A percentile compares a stretch with the other conserved stretches of the same genome.
phyloP scores from a whole-genome alignment of 2,797 vertebrate genomes.

The Trachurus trachurus region DNA sequence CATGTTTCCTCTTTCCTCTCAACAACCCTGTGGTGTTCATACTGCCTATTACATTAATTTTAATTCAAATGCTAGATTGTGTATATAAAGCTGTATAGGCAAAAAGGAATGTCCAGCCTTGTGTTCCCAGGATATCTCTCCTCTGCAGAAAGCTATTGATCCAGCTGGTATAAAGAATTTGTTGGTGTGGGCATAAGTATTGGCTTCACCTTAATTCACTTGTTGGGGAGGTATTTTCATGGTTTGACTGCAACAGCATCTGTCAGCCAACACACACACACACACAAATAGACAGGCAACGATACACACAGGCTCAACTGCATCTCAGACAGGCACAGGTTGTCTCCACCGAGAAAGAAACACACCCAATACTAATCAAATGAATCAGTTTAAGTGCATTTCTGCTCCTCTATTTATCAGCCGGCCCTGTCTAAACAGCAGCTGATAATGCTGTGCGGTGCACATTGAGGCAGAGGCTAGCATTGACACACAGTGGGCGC shows the following conservation, averaged over 20 bases:
- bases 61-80: slow-evolving; percentile 32
- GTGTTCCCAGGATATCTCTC: slow-evolving; percentile 39
- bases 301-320: slow-evolving; percentile 18
- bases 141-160: slow-evolving; percentile 68
- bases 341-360: slow-evolving; percentile 51
- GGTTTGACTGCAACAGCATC: slow-evolving; percentile 64
- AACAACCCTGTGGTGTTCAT: background rate
- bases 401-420: slow-evolving; percentile 76
- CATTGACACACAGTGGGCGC: slow-evolving; percentile 62
- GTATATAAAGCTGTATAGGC: slow-evolving; percentile 26
- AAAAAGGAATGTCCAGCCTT: slow-evolving; percentile 16
- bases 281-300: slow-evolving; percentile 9
- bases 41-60: background rate
- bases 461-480: slow-evolving; percentile 63
- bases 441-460: slow-evolving; percentile 73
- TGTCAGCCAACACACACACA: slow-evolving; percentile 41
- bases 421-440: slow-evolving; percentile 62
- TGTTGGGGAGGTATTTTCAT: slow-evolving; percentile 66
- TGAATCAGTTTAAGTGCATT: slow-evolving; percentile 79
- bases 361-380: slow-evolving; percentile 79
- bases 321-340: slow-evolving; percentile 19
- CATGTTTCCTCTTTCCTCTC: background rate
- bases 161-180: slow-evolving; percentile 57
- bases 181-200: slow-evolving; percentile 52
- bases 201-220: slow-evolving; percentile 70